Percentiles rank a stretch among this genome's conserved stretches.
Conservation (phyloP, 1,140 invertebrate species). For the Orchesella cincta region DNA sequence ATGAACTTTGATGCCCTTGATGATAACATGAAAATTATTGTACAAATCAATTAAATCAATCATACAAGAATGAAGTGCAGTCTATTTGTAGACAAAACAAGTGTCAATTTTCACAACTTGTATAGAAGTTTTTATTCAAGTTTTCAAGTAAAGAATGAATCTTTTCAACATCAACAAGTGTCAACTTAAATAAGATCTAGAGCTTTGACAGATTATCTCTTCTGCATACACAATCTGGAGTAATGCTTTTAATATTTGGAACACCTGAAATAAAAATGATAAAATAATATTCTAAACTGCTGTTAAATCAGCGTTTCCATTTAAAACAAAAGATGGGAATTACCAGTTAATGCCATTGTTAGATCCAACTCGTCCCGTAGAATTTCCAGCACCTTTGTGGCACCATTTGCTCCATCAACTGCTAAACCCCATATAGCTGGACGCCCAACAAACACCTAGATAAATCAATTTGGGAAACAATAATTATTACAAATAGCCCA, state of each 20-base stretch:
- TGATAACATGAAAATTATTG: too few relatives aligned
- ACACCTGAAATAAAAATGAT: not conserved
- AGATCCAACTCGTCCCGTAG: slow-evolving; percentile 40
- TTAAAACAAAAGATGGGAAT: not conserved
- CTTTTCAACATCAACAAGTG: too few relatives aligned
- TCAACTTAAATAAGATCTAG: too few relatives aligned
- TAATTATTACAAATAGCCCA: not conserved
- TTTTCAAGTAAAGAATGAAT: too few relatives aligned
- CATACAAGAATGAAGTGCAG: too few relatives aligned
- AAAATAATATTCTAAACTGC: not conserved
- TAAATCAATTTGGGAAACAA: not conserved
- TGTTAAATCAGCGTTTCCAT: not conserved
- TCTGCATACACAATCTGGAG: too few relatives aligned
- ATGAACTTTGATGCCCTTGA: too few relatives aligned
- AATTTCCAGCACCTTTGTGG: slow-evolving; percentile 29
- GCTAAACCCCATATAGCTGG: slow-evolving; percentile 40
- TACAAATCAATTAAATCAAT: too few relatives aligned
- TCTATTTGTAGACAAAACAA: too few relatives aligned
- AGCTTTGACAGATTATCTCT: too few relatives aligned
- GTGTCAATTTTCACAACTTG: too few relatives aligned
- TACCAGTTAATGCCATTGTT: slow-evolving; percentile 66
- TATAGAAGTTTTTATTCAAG: too few relatives aligned
- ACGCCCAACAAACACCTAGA: slow-evolving; percentile 37
- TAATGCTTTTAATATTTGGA: not conserved
- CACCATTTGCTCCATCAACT: slow-evolving; percentile 31